Base-by-base conservation (phyloP, 1,140 invertebrate species). In the Parasteatoda tepidariorum region DNA sequence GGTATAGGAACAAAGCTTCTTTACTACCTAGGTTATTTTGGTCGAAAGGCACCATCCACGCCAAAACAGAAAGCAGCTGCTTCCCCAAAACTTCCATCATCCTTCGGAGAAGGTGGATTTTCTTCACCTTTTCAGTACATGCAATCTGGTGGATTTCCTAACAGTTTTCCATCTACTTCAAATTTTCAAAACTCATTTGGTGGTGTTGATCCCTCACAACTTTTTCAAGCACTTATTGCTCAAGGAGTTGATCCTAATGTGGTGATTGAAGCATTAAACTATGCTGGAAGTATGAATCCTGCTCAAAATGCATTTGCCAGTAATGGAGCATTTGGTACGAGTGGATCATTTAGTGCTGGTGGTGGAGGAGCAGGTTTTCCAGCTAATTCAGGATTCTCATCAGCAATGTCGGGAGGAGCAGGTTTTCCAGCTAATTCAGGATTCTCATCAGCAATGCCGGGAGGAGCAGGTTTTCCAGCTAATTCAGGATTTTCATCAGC, bases 181-280 rank as follows among this genome's bases (percentile, higher is more conserved):
- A 1, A 1, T 2, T 48, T 18, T 48, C 38, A 48, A 1, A 9
- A 4, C 1, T 48, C 41, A 26, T 38, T 34, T 33, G 33, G 28
- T 9, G 78, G 66, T 5, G 33, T 61, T 7, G 67, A 82, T 48
- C 78, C 66, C 2, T 31, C 54, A 34, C 54, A 71, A n/a, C 6
- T 82, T 6, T 82, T 70, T 62, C 66, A 70, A 62, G 55, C 33
- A 15, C 48, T 82, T 48, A 31, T 30, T 11, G 66, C 78, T 61
- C 78, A 82, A 71, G 78, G 78, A 62, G 38, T 67, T 59, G 78
- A 82, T 62, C 64, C 78, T 41, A 61, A 59, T 71, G 30, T 55
- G 30, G 78, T 64, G 5, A 82, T 82, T 66, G 41, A 71, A 48
- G 30, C 48, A 26, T 28, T 82, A 30, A 82, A 82, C 9, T 38